Base-by-base conservation (phyloP, 2,797 vertebrate species). In the Sardinella longiceps region DNA sequence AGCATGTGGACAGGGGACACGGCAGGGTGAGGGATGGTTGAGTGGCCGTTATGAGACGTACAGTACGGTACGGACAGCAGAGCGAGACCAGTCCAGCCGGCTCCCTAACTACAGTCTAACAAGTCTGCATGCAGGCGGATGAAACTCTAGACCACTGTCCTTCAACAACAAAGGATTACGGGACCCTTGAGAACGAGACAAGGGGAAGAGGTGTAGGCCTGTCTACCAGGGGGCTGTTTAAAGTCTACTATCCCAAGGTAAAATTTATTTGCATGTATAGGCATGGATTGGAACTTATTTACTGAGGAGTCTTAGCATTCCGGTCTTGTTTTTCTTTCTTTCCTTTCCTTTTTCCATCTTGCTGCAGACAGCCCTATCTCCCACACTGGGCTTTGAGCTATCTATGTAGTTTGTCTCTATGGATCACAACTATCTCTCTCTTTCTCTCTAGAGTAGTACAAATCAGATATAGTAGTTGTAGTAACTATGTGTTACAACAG, bases 11-110 rank as follows among this genome's bases (percentile, higher is more conserved):
- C 86, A 23, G 87, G 90, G 91, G n/a, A n/a, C n/a, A n/a, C n/a
- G n/a, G n/a, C n/a, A n/a, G 89, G 91, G 37, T 74, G 87, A 88
- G 87, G 91, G 90, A 92, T 93, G 92, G 93, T 91, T 91, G 94
- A 93, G 94, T 93, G 91, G 93, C 93, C 89, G 86, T 70, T 91
- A 90, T 89, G 88, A 91, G n/a, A n/a, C n/a, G n/a, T n/a, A n/a
- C n/a, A 85, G 87, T 90, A n/a, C n/a, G n/a, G 90, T 93, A 94
- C 93, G 90, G 93, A 93, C 89, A 80, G 12, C 25, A 14, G 48
- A 9, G n/a, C n/a, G n/a, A 9, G 6, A 14, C 11, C 11, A 51
- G 50, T 2, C 93, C 89, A 84, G 86, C 88, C 86, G 94, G 91
- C 93, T 93, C 92, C 93, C 74, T 90, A 91, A 87, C 86, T 51